phyloP scores from a whole-genome alignment of 2,113 vertebrate genomes.

The Pluvialis apricaria region DNA sequence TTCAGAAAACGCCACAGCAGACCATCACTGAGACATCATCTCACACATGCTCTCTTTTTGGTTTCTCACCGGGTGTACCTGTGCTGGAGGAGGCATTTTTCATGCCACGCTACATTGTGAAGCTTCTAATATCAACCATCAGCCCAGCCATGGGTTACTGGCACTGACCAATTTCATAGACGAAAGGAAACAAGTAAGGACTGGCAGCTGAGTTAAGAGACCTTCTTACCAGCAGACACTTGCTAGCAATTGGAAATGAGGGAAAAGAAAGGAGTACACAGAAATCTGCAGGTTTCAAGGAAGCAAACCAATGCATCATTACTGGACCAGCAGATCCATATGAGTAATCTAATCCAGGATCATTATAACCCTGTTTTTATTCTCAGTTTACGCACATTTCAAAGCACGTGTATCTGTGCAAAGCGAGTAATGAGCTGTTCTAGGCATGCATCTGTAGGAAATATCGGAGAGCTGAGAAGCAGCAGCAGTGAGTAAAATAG shows the following conservation, averaged over 20 bases:
- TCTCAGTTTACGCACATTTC: not conserved
- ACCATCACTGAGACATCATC: not conserved
- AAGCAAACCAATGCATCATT: not conserved
- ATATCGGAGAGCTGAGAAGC: not conserved
- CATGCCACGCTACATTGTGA: rapidly evolving
- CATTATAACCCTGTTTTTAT: not conserved
- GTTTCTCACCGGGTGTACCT: rapidly evolving
- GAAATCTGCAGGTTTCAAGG: not conserved
- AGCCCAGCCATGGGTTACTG: not conserved
- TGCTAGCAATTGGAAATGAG: not conserved
- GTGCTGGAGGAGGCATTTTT: not conserved
- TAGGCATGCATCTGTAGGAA: not conserved
- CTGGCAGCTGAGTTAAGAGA: not conserved
- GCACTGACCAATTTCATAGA: not conserved
- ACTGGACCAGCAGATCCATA: not conserved
- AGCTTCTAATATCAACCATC: not conserved
- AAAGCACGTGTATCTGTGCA: not conserved
- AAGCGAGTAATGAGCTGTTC: not conserved
- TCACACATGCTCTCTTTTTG: not conserved
- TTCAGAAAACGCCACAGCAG: not conserved
- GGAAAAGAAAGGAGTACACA: not conserved
- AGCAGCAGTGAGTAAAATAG: no score
- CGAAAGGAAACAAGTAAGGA: not conserved
- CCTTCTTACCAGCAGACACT: not conserved
- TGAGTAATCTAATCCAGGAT: not conserved